A percentile compares a stretch with the other conserved stretches of the same genome.
phyloP scores from a whole-genome alignment of 2,888 invertebrate genomes.

The Melanostoma scalare region DNA sequence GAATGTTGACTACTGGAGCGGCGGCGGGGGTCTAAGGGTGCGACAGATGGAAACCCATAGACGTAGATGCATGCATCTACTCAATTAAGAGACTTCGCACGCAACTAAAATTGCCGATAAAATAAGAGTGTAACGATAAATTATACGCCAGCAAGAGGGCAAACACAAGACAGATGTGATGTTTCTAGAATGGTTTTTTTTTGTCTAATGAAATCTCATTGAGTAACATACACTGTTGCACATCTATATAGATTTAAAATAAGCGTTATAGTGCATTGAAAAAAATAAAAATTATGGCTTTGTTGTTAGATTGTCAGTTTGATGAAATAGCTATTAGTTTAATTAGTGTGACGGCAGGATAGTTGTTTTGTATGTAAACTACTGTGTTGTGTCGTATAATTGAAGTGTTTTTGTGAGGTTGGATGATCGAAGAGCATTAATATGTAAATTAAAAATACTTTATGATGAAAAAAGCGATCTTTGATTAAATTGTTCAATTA shows the following conservation, averaged over 20 bases:
- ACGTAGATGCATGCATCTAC: slow-evolving; percentile 53
- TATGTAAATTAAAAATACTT: too few species aligned
- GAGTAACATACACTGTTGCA: neutral
- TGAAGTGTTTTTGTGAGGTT: too few species aligned
- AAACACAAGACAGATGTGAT: slow-evolving; percentile 26
- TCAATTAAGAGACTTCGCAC: slow-evolving; percentile 66
- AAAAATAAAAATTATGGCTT: slow-evolving; percentile 16
- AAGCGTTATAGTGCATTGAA: neutral
- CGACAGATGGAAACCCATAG: slow-evolving; percentile 3
- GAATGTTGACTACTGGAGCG: slow-evolving; percentile 6
- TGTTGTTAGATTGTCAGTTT: slow-evolving; percentile 25
- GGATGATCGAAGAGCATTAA: too few species aligned
- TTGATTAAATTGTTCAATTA: too few species aligned
- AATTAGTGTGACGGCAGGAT: slow-evolving; percentile 28
- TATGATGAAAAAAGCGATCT: too few species aligned
- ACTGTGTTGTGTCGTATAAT: too few species aligned
- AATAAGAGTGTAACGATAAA: slow-evolving; percentile 65
- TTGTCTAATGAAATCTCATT: neutral
- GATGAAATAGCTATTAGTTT: slow-evolving; percentile 41
- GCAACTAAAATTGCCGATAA: slow-evolving; percentile 65
- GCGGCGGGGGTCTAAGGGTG: neutral
- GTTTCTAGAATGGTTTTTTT: slow-evolving; percentile 38
- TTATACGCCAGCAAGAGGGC: slow-evolving; percentile 23
- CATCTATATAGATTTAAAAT: neutral
- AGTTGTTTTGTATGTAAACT: slow-evolving; percentile 10